Evolutionary conservation across 1,140 invertebrate species (phyloP).

Genomic region (Bombus confusus): DNA sequence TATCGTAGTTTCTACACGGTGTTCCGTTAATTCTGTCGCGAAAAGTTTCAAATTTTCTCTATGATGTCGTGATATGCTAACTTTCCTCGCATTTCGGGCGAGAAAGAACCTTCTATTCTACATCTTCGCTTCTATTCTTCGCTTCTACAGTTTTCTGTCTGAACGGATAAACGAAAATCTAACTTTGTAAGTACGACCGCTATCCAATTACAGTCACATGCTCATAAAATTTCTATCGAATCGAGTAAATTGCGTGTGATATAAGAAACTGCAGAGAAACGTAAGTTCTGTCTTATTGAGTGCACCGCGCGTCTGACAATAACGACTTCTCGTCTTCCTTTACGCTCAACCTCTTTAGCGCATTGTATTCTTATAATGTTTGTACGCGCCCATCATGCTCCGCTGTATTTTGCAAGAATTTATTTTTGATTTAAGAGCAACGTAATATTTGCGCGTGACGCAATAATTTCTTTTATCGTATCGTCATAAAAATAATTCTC

Average conservation of each 20-base stretch:
- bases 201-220: neutral
- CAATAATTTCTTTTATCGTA: neutral
- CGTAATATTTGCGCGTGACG: neutral
- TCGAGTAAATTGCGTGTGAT: neutral
- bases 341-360: neutral
- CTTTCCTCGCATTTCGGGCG: neutral
- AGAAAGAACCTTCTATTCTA: neutral
- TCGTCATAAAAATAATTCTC: no score
- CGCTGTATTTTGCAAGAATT: neutral
- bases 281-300: neutral
- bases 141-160: neutral
- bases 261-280: neutral
- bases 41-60: neutral
- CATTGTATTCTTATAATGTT: no score
- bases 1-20: neutral
- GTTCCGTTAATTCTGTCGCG: neutral
- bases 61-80: neutral
- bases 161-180: neutral
- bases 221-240: neutral
- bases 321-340: neutral
- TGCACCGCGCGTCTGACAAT: neutral
- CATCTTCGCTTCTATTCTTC: no score
- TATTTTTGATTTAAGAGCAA: neutral
- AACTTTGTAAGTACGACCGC: neutral
- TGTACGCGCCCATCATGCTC: neutral